phyloP scores from a whole-genome alignment of 92 coral and sea anemone species.

The Porites divaricata region DNA sequence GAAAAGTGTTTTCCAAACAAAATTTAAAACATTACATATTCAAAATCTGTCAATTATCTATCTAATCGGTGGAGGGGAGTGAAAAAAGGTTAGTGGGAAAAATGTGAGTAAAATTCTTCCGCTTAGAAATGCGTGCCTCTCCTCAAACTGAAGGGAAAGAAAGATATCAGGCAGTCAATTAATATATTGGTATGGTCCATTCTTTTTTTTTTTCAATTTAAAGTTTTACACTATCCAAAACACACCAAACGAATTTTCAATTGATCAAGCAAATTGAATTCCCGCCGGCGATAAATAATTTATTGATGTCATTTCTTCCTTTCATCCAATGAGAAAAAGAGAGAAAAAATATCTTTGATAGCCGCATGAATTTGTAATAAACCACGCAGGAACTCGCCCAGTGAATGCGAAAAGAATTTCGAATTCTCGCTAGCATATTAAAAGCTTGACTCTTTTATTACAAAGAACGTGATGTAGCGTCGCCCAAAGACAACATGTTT shows the following conservation, averaged over 20 bases:
- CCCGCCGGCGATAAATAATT: constrained; percentile 65
- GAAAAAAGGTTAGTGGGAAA: background rate
- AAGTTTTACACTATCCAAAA: constrained; percentile 7
- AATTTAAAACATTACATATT: constrained; percentile 12
- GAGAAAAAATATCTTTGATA: background rate
- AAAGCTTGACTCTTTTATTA: constrained; percentile 17
- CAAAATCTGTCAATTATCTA: constrained; percentile 16
- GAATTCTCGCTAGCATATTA: constrained; percentile 26
- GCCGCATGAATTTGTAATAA: constrained; percentile 42
- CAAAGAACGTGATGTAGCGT: constrained; percentile 7
- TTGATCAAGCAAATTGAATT: constrained; percentile 57
- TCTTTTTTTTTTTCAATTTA: background rate
- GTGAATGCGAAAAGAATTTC: constrained; percentile 39
- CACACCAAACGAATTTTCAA: constrained; percentile 5
- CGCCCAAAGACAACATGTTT: constrained; percentile 46
- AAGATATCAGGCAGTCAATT: background rate
- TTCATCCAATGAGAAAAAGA: constrained; percentile 31
- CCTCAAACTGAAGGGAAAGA: background rate
- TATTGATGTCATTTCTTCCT: constrained; percentile 44
- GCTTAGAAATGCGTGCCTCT: background rate
- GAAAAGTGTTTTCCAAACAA: constrained; percentile 23
- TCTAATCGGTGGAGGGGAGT: background rate
- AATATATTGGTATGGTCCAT: background rate
- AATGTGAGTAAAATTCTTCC: background rate
- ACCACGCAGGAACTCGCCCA: constrained; percentile 53